Conservation (phyloP, 2,113 vertebrate genomes). For the Rhea americana region DNA sequence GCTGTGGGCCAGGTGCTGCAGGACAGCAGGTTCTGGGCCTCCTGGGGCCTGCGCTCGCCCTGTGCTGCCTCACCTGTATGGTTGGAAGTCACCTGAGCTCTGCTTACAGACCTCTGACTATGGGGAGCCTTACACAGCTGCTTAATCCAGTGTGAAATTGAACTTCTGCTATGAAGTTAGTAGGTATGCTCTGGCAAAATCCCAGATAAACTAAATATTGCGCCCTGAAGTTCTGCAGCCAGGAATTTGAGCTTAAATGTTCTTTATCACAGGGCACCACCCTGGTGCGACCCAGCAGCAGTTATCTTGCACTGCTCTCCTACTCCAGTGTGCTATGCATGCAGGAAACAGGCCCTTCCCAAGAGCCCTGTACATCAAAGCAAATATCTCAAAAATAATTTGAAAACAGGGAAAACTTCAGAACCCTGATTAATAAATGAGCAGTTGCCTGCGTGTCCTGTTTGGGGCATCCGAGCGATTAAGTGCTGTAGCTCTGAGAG, state of each 20-base stretch:
- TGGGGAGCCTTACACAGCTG: not conserved
- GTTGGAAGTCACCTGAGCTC: not conserved
- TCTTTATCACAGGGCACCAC: not conserved
- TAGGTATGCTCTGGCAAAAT: not conserved
- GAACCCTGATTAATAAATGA: not conserved
- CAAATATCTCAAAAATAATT: not conserved
- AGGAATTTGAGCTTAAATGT: no score
- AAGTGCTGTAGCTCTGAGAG: not conserved
- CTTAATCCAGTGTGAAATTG: no score
- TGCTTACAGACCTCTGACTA: accelerated
- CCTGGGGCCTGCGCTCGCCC: no score
- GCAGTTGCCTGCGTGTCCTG: not conserved
- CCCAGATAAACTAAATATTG: no score
- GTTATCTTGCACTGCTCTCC: not conserved
- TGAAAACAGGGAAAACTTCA: not conserved
- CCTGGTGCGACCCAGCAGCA: not conserved
- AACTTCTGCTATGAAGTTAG: no score
- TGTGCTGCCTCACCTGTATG: accelerated
- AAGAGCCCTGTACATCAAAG: not conserved
- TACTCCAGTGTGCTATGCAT: no score
- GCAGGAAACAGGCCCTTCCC: not conserved
- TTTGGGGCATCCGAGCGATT: not conserved
- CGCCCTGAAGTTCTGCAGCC: not conserved
- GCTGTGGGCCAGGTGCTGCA: not conserved
- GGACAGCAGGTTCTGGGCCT: accelerated